Conservation (phyloP, 2,888 invertebrate genomes). For the Diarsia rubi region DNA sequence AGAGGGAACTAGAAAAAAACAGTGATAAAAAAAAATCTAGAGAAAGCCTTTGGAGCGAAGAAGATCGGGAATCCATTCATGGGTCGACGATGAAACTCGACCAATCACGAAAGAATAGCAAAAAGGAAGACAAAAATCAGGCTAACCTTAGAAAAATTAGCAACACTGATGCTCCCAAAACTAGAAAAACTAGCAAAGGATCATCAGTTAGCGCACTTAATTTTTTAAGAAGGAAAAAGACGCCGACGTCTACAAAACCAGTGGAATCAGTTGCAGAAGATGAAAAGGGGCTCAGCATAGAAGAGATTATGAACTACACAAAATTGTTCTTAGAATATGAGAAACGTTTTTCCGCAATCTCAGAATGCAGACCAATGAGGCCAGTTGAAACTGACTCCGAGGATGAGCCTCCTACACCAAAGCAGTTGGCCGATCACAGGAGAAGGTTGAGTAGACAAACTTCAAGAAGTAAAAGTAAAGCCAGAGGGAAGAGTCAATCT, state of each 20-base stretch:
- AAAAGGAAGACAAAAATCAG: constrained; percentile 83
- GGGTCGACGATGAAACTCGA: constrained; percentile 84
- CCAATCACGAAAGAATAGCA: constrained; percentile 83
- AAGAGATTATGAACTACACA: constrained; percentile 84
- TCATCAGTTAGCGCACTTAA: constrained; percentile 87
- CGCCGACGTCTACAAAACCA: constrained; percentile 82
- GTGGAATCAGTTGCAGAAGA: constrained; percentile 86
- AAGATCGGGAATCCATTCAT: constrained; percentile 86
- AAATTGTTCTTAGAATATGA: constrained; percentile 86
- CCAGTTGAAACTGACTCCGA: constrained; percentile 85
- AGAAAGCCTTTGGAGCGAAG: constrained; percentile 89
- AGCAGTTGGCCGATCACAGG: constrained; percentile 82
- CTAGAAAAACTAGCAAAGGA: constrained; percentile 85
- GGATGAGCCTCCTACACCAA: constrained; percentile 82
- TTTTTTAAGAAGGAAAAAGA: constrained; percentile 86
- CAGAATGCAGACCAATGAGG: constrained; percentile 71
- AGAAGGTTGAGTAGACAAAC: constrained; percentile 86
- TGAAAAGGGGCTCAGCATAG: constrained; percentile 76
- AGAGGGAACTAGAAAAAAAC: constrained; percentile 83
- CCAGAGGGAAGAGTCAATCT: constrained; percentile 86
- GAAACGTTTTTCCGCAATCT: constrained; percentile 78
- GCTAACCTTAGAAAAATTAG: constrained; percentile 80
- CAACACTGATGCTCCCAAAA: constrained; percentile 81
- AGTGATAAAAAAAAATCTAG: constrained; percentile 86
- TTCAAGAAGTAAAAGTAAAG: constrained; percentile 88